Evolutionary conservation across 30 jellyfish, hydroid and myxozoan genomes (phyloP), one percentile per base, ranked within the genome.

Genomic region (Nemopilema nomurai): DNA sequence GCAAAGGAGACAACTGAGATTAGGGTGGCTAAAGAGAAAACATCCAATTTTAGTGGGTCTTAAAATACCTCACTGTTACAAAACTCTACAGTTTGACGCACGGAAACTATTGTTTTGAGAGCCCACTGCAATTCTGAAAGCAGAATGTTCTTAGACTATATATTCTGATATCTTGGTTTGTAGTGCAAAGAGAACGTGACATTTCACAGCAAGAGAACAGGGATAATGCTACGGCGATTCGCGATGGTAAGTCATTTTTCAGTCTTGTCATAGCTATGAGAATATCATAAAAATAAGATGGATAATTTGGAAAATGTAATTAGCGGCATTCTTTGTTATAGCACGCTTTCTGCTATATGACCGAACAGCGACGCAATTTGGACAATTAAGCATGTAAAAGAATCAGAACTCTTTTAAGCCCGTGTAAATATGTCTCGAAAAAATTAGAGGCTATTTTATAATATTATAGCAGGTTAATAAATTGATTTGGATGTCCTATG

Each of bases 1-100:
- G 72, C 28, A 16, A 1, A 62, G 71, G 79, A 83, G 91, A 83
- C 91, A 62, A 24, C 80, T 49, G 17, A 51, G 91, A 83, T 83
- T 83, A 83, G 57, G 62, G 65, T n/a, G 76, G 49, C 71, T 83
- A 72, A 71, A 63, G 71, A 69, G 8, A 31, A 49, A 51, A 31
- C 79, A 83, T 51, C 82, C 86, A 83, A 41, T 65, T 65, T 83
- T 64, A 72, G 70, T 51, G 9, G 57, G 57, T 51, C 86, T 83
- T 71, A 69, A 49, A 21, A n/a, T 50, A 23, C 30, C n/a, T 76
- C 31, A 23, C 30, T 67, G 17, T 64, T 23, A 21, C 33, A 22
- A 32, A 67, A 31, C 50, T 67, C 76, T 20, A 23, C 33, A 67
- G 20, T 31, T 20, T 31, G 76, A 8, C 20, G 31, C 76, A 19